Conservation (phyloP, 2,113 vertebrate genomes). For the Callospermophilus lateralis region DNA sequence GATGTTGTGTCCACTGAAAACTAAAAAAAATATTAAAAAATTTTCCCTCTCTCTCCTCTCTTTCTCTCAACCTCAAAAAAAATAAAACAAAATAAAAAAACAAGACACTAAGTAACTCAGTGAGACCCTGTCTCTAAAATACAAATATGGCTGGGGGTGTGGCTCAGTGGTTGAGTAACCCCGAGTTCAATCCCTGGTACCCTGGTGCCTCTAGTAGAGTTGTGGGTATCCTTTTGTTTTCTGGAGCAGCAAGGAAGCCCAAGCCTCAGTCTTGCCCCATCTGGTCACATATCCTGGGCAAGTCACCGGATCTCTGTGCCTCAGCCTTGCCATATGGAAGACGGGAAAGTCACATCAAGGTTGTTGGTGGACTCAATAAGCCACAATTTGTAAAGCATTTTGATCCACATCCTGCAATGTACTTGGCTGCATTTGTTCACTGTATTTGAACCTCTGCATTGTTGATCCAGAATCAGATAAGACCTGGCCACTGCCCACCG, state of each 20-base stretch:
- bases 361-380: not conserved
- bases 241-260: not conserved
- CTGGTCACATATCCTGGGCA: not conserved
- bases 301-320: not conserved
- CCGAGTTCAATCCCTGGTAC: no score
- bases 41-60: no score
- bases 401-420: not conserved
- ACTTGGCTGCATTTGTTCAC: fast-evolving
- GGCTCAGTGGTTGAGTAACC: no score
- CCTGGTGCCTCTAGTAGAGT: not conserved
- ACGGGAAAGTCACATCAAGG: not conserved
- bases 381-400: not conserved
- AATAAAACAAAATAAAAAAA: no score
- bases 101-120: no score
- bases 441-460: not conserved
- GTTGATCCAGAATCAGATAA: not conserved
- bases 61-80: no score
- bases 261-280: not conserved
- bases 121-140: no score
- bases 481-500: not conserved
- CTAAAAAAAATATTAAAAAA: no score
- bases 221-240: not conserved
- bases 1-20: no score
- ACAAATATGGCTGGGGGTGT: no score
- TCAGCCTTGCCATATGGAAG: not conserved